These are phyloP conservation scores for Bufo gargarizans DNA, from an alignment of 2,113 vertebrate genomes.

Conservation along the genomic window DNA sequence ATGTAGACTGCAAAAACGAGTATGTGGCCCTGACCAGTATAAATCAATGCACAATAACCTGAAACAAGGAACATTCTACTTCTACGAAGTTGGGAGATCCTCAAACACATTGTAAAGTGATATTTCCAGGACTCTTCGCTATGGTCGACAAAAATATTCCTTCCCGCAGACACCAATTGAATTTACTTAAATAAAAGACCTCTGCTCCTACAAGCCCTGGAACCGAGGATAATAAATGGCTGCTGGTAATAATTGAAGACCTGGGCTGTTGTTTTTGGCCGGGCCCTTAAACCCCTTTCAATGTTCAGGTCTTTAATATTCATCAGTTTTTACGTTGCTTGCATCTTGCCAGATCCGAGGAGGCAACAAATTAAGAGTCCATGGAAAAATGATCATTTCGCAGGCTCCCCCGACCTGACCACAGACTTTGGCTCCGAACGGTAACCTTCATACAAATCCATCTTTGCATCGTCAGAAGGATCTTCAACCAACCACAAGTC, in stretches of 20 bases:
- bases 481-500: not conserved
- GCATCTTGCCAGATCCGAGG: not conserved
- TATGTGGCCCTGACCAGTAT: not conserved
- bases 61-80: too few species aligned
- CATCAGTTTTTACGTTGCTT: slow-evolving; percentile 12
- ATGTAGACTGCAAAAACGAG: too few species aligned
- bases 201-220: not conserved
- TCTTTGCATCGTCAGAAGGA: not conserved
- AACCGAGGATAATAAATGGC: not conserved
- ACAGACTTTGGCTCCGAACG: not conserved
- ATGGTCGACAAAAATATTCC: not conserved
- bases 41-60: not conserved
- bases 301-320: slow-evolving; percentile 13
- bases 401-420: slow-evolving; percentile 6
- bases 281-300: not conserved
- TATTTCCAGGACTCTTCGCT: not conserved
- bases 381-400: slow-evolving; percentile 9
- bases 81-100: not conserved
- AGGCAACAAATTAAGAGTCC: not conserved
- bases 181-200: not conserved
- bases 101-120: not conserved
- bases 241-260: slow-evolving; percentile 23
- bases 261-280: slow-evolving; percentile 18
- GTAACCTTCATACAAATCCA: slow-evolving; percentile 1
- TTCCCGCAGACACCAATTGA: not conserved